phyloP scores from a whole-genome alignment of 1,140 invertebrate genomes.

The Lepidurus couesii region DNA sequence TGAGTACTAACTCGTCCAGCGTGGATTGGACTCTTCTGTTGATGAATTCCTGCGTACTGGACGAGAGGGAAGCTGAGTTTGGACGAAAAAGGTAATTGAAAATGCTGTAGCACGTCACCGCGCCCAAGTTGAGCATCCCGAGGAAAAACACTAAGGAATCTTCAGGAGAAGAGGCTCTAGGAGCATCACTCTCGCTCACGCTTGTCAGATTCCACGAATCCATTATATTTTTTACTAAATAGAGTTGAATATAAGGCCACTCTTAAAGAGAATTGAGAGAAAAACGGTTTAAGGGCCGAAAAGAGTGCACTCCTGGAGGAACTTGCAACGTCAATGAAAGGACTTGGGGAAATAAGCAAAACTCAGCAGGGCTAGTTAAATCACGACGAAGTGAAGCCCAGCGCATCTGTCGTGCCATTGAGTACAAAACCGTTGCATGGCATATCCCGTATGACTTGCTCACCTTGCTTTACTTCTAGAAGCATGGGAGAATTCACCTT shows the following conservation, averaged over 20 bases:
- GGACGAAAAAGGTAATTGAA: slow-evolving; percentile 16
- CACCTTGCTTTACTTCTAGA: background rate
- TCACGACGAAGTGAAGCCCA: background rate
- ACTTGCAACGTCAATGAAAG: background rate
- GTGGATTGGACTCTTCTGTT: slow-evolving; percentile 29
- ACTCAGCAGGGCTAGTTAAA: background rate
- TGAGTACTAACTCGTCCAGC: slow-evolving; percentile 30
- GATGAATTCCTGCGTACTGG: slow-evolving; percentile 24
- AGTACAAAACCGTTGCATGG: slow-evolving; percentile 4
- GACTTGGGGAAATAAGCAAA: background rate
- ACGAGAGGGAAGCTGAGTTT: background rate
- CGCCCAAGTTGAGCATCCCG: slow-evolving; percentile 31
- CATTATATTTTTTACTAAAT: background rate
- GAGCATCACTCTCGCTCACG: background rate
- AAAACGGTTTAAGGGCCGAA: no score
- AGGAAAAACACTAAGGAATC: slow-evolving; percentile 33
- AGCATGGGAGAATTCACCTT: background rate
- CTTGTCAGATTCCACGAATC: background rate
- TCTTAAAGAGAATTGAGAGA: no score
- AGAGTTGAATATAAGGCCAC: no score
- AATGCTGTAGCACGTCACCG: slow-evolving; percentile 31
- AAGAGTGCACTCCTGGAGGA: no score
- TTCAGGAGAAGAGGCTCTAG: background rate
- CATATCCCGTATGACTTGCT: slow-evolving; percentile 2
- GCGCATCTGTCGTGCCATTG: slow-evolving; percentile 11